Percentiles rank a stretch among this genome's conserved stretches.
Evolutionary conservation across 2,113 vertebrate genomes (phyloP).

Genomic region (Hipposideros armiger): DNA sequence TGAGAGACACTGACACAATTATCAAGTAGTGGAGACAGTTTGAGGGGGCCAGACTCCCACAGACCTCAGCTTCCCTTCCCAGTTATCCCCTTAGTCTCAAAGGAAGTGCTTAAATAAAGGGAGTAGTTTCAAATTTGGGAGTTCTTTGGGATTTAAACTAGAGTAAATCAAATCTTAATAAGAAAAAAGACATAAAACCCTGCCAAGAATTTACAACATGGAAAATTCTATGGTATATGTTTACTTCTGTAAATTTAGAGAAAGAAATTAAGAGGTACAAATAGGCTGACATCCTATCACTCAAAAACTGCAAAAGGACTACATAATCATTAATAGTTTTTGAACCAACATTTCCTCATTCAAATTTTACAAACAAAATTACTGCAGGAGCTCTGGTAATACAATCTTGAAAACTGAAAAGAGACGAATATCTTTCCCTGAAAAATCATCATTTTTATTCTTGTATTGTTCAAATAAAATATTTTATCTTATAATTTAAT

Average conservation of each 20-base stretch:
- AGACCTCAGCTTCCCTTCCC: not conserved
- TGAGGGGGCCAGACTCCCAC: not conserved
- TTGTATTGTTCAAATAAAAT: slow-evolving; percentile 45
- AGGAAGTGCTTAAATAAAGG: slow-evolving; percentile 45
- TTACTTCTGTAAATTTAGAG: slow-evolving; percentile 57
- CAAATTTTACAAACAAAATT: slow-evolving; percentile 36
- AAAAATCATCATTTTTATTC: slow-evolving; percentile 39
- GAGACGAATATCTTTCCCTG: not conserved
- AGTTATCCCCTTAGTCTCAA: not conserved
- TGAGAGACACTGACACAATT: not conserved
- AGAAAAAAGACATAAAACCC: slow-evolving; percentile 49
- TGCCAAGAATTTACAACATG: slow-evolving; percentile 35
- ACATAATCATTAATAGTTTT: not conserved
- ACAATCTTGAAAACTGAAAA: slow-evolving; percentile 16
- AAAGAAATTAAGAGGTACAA: slow-evolving; percentile 54
- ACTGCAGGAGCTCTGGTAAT: not conserved
- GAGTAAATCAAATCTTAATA: slow-evolving; percentile 68
- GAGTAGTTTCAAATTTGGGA: slow-evolving; percentile 39
- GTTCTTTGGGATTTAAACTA: slow-evolving; percentile 42
- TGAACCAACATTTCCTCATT: not conserved
- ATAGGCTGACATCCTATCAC: not conserved
- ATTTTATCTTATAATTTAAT: slow-evolving; percentile 10
- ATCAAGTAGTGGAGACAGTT: not conserved
- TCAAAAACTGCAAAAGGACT: slow-evolving; percentile 37
- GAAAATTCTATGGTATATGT: slow-evolving; percentile 34